Base-by-base conservation (phyloP, 2,888 invertebrate species). In the Tromatobia lineatoria region DNA sequence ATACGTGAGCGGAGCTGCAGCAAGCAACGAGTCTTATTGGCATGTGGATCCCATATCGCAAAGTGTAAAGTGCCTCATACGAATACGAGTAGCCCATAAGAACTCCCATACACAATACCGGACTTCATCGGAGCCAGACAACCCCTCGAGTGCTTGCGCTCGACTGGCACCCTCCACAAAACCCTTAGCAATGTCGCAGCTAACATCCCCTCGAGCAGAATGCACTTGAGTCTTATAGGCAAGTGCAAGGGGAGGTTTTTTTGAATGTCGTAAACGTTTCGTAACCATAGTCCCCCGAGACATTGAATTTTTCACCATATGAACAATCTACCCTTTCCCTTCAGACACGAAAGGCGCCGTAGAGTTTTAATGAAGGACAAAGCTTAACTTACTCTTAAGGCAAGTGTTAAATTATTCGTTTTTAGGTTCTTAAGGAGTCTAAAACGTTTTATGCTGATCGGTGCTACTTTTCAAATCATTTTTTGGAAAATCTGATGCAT, bases 111-210 rank as follows among this genome's bases (percentile, higher is more conserved):
- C 66, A 82, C 85, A 86, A 85, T 86, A 69, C 70, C 61, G 77
- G 77, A 79, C 79, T 79, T 73, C 47, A 80, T 86, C 79, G 45
- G 71, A 61, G 76, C 84, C 79, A 81, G 86, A 85, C 82, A 75
- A 74, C 69, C 78, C 84, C 64, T 38, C 38, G 79, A 87, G 83
- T 83, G 85, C 80, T 82, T 80, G 83, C 81, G 38, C 64, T 54
- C 76, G 80, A 83, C 83, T 73, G 67, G 75, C 79, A 76, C 79
- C 75, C 79, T 82, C 66, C 67, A 50, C 50, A 50, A 57, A 52
- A 59, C 75, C 82, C 85, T 83, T 47, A 75, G 73, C 59, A 76
- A 47, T 67, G 76, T 85, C 75, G 75, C 82, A 57, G 57, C 52
- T 45, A 1, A 42, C 69, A 47, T n/a, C n/a, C 47, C 79, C 79